phyloP scores from a whole-genome alignment of 2,113 vertebrate species.

The Cyanocitta stelleri region DNA sequence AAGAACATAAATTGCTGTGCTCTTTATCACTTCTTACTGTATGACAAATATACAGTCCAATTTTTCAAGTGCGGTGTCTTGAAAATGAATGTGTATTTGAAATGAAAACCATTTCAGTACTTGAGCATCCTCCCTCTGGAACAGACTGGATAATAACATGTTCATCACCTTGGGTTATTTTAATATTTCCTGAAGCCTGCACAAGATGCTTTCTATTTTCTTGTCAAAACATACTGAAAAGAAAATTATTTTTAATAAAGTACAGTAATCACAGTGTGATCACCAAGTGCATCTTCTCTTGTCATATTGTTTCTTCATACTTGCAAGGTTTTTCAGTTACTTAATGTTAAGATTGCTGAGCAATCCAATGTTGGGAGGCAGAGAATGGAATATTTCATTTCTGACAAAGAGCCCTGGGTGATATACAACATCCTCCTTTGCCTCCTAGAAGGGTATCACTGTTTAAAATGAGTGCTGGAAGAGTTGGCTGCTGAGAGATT shows the following conservation, averaged over 20 bases:
- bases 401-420: neutral
- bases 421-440: neutral
- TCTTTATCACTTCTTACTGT: conserved; percentile 46
- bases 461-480: neutral
- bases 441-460: neutral
- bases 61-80: conserved; percentile 32
- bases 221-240: conserved; percentile 55
- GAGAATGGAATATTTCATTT: neutral
- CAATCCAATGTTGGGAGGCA: neutral
- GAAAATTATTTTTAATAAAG: conserved; percentile 67
- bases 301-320: conserved; percentile 33
- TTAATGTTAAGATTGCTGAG: conserved; percentile 11
- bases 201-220: conserved; percentile 58
- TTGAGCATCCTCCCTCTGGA: conserved; percentile 37
- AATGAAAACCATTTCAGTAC: conserved; percentile 51
- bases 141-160: conserved; percentile 45
- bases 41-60: conserved; percentile 20
- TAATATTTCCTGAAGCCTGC: conserved; percentile 43
- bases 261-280: conserved; percentile 23
- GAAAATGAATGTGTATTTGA: conserved; percentile 33
- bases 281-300: conserved; percentile 12
- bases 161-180: conserved; percentile 53
- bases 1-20: conserved; percentile 32
- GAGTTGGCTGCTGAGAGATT: neutral
- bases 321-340: neutral